phyloP scores from a whole-genome alignment of 2,797 vertebrate genomes.

The Podarcis siculus region DNA sequence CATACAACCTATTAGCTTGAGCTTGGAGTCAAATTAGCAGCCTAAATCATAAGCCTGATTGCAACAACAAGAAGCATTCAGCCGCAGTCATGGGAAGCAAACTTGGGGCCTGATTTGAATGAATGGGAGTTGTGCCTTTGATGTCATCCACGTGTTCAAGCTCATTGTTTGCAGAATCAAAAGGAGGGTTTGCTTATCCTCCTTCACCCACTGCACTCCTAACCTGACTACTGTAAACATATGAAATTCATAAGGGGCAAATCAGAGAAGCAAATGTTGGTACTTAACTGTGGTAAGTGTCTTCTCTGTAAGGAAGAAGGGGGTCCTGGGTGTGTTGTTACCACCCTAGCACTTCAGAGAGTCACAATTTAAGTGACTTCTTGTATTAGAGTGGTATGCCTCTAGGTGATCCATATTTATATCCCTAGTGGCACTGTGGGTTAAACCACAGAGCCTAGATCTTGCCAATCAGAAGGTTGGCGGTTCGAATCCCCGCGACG shows the following conservation, averaged over 20 bases:
- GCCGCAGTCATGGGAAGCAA: not conserved
- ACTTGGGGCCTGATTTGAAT: not conserved
- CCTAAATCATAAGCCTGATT: not conserved
- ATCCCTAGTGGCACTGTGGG: too few species aligned
- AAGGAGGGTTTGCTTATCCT: not conserved
- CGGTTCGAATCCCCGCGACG: too few species aligned
- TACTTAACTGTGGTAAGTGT: too few species aligned
- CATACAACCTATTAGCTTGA: rapidly evolving
- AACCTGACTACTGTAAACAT: not conserved
- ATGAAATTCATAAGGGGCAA: not conserved
- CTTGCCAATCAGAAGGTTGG: too few species aligned
- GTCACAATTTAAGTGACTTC: not conserved
- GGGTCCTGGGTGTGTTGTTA: too few species aligned
- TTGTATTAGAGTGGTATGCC: not conserved
- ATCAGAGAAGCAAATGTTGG: too few species aligned
- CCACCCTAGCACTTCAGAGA: not conserved
- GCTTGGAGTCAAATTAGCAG: not conserved
- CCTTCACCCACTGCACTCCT: not conserved
- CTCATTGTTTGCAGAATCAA: not conserved
- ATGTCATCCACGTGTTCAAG: not conserved
- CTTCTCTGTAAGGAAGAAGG: too few species aligned
- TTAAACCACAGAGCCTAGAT: too few species aligned
- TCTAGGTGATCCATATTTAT: too few species aligned
- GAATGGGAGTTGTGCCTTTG: not conserved
- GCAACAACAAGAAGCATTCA: not conserved